Base-by-base conservation (phyloP, 2,888 invertebrate genomes). In the Itoplectis maculator region DNA sequence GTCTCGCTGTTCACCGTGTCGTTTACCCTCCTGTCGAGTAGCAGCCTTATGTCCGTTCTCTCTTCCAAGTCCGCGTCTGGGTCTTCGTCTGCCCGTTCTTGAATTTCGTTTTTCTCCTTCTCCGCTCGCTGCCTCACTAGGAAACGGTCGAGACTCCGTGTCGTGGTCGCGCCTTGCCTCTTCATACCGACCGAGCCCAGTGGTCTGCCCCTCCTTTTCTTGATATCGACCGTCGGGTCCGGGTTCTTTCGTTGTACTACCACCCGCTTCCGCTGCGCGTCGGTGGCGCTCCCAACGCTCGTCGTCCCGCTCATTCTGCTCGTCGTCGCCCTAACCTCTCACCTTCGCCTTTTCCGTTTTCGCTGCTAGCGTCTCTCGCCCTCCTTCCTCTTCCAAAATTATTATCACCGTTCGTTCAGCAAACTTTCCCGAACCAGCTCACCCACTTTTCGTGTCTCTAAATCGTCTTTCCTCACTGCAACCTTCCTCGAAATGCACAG, bases 71-170 rank as follows among this genome's bases (percentile, higher is more conserved):
- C 47, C 47, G n/a, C n/a, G 5, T 47, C 47, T n/a, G 47, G n/a
- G 47, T 47, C 47, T 47, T 47, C 47, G n/a, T 47, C 47, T 29
- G 29, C 29, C 29, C 5, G 29, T 29, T 29, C 29, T 29, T 29
- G 29, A 47, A 5, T 47, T n/a, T 5, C 47, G 13, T 2, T 47
- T 11, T 47, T 47, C 5, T n/a, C n/a, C n/a, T 47, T n/a, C n/a
- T 47, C 47, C 47, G 2, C 47, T 5, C n/a, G 4, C n/a, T n/a
- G n/a, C n/a, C n/a, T 47, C 5, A 47, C 5, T 47, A 47, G 2
- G n/a, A 47, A 47, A 5, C 47, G 47, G n/a, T 47, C 47, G 47
- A 47, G 47, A n/a, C 47, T 47, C n/a, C 47, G 8, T 47, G 47
- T 47, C 0, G n/a, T n/a, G 47, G 47, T 47, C 0, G 47, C 47